These are phyloP conservation scores for Aplysina aerophoba DNA, from an alignment of 37 sponge, comb jelly and placozoan species.

Conservation along the genomic window DNA sequence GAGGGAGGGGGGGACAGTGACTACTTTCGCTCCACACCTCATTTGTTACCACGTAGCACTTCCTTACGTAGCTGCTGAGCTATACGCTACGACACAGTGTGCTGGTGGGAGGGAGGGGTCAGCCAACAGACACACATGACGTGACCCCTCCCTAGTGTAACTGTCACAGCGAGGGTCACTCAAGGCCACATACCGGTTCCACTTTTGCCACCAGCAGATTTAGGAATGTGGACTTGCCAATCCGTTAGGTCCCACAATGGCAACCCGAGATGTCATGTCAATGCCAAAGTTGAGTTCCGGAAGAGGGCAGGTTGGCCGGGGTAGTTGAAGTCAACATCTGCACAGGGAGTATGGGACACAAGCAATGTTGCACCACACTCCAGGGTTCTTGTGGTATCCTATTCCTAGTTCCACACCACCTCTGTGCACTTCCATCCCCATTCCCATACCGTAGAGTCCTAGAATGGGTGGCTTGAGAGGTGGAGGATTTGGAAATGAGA, in stretches of 20 bases:
- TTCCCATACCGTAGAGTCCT: constrained; percentile 86
- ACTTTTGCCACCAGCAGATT: constrained; percentile 85
- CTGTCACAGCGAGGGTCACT: background rate
- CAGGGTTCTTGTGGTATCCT: no score
- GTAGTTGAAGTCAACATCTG: constrained; percentile 94
- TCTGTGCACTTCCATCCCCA: no score
- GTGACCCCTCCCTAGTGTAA: background rate
- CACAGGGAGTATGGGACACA: background rate
- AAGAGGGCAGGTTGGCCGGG: constrained; percentile 71
- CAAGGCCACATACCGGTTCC: constrained; percentile 70
- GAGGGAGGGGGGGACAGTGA: no score
- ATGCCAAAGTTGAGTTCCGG: constrained; percentile 89
- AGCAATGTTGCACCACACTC: background rate
- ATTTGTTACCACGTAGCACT: no score
- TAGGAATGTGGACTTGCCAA: constrained; percentile 96
- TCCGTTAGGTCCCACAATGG: constrained; percentile 99
- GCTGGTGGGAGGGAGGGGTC: no score
- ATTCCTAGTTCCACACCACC: no score
- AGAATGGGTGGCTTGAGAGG: constrained; percentile 94
- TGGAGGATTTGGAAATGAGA: constrained; percentile 97
- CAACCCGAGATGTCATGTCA: constrained; percentile 94
- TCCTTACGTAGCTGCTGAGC: no score
- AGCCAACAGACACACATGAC: no score
- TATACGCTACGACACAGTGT: no score
- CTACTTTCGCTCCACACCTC: no score